Evolutionary conservation across 2,888 invertebrate species (phyloP).

Genomic region (Ligdia adustata): DNA sequence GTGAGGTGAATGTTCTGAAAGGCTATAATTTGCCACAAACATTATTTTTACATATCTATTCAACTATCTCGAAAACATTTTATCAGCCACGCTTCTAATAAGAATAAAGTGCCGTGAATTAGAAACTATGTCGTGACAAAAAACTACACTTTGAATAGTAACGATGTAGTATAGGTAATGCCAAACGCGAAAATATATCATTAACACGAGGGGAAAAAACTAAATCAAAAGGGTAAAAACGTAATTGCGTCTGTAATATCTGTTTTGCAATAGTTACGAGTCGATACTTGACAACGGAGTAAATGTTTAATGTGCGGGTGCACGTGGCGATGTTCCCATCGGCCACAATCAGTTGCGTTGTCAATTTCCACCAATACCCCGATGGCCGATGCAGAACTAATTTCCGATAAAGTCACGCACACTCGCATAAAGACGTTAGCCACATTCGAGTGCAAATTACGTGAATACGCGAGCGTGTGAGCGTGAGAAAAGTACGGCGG

Average conservation of each 20-base stretch:
- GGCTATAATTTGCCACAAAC: slow-evolving; percentile 61
- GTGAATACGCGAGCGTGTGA: slow-evolving; percentile 65
- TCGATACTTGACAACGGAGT: slow-evolving; percentile 54
- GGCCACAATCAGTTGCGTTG: slow-evolving; percentile 63
- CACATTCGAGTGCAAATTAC: slow-evolving; percentile 70
- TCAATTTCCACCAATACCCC: slow-evolving; percentile 73
- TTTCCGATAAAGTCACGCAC: slow-evolving; percentile 70
- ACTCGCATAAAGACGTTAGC: slow-evolving; percentile 58
- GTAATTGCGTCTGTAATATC: slow-evolving; percentile 56
- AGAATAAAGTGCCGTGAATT: slow-evolving; percentile 19
- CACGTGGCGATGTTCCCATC: slow-evolving; percentile 74
- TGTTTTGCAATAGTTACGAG: slow-evolving; percentile 59
- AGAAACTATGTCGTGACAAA: slow-evolving; percentile 24
- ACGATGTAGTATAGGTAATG: slow-evolving; percentile 38
- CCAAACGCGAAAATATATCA: slow-evolving; percentile 45
- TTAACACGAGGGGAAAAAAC: slow-evolving; percentile 49
- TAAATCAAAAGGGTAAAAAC: slow-evolving; percentile 55
- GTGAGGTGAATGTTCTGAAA: slow-evolving; percentile 69
- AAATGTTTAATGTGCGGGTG: slow-evolving; percentile 69
- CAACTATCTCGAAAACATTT: slow-evolving; percentile 28
- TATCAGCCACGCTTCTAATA: slow-evolving; percentile 21
- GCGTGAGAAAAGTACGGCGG: slow-evolving; percentile 81
- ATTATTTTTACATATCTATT: slow-evolving; percentile 45
- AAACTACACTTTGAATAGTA: slow-evolving; percentile 9
- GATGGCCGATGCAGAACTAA: slow-evolving; percentile 72